Conservation (phyloP, 64 coral and sea anemone genomes). For the Orbicella faveolata region DNA sequence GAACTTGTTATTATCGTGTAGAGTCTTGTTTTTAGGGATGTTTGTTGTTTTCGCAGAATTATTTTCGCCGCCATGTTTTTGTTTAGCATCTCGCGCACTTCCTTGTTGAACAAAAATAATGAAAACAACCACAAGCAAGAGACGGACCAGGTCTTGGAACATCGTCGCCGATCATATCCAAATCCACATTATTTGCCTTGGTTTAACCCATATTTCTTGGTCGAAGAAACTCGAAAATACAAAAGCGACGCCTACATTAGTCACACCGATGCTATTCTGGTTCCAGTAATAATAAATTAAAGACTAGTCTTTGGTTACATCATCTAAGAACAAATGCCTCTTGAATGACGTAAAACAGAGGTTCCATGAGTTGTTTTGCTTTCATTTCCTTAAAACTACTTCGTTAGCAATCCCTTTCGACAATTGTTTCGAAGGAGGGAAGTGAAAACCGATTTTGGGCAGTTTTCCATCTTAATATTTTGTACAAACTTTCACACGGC, state of each 20-base stretch:
- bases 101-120: conserved; percentile 12
- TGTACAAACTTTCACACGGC: conserved; percentile 21
- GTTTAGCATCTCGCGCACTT: background rate
- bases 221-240: background rate
- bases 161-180: conserved; percentile 39
- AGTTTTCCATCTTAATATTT: background rate
- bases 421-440: background rate
- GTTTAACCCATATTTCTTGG: conserved; percentile 24
- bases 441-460: background rate
- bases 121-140: conserved; percentile 18
- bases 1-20: conserved; percentile 12
- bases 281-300: conserved; percentile 45
- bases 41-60: conserved; percentile 25
- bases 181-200: background rate
- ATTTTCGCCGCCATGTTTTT: conserved; percentile 5
- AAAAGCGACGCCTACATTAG: background rate
- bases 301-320: conserved; percentile 37
- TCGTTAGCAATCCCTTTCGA: background rate
- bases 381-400: background rate
- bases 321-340: conserved; percentile 21
- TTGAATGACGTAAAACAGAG: conserved; percentile 34
- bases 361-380: background rate
- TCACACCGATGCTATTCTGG: background rate
- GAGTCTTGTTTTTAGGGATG: background rate
- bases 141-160: conserved; percentile 34